Evolutionary conservation across 1,140 invertebrate species (phyloP), one percentile per base, ranked within the genome.

Genomic region (Helicoverpa zea): DNA sequence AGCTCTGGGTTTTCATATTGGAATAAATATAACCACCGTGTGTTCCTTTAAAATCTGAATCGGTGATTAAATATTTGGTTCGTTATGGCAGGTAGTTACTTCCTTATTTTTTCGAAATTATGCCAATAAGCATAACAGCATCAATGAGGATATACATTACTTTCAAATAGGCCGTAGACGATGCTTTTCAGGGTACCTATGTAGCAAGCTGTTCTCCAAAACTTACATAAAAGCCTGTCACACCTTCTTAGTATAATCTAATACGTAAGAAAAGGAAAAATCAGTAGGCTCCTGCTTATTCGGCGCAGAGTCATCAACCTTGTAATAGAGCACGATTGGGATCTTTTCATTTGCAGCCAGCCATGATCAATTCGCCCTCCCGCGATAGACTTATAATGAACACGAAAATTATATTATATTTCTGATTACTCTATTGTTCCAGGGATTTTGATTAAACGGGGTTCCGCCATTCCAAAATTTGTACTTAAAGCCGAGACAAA

Each of bases 281-380:
- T 74, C 47, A 23, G 2, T 4, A 54, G 13, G 7, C 9, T 51
- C 2, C 47, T 68, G 51, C 43, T 30, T 59, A 80, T 56, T 49
- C 51, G 66, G 52, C 68, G 87, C 90, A 83, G 83, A 91, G 81
- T 91, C 89, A 90, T 90, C 86, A 88, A 72, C 59, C 81, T 61
- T 30, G 79, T 92, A 92, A 91, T 91, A 87, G 80, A 81, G 80
- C 81, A 35, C 83, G 90, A 94, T 92, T 92, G 88, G 85, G 88
- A 94, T 92, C 89, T 92, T 92, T 92, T 91, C 89, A 91, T 94
- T 91, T 90, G 86, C 90, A 89, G 86, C 89, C 81, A 88, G 83
- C 87, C 85, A 90, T 89, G 82, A 90, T 88, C 89, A 90, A 91
- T 90, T 79, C 83, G 80, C 70, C 83, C 70, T 70, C 84, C 80